A percentile compares a stretch with the other conserved stretches of the same genome.
Conservation (phyloP, 2,113 vertebrate species). For the Plotosus lineatus region DNA sequence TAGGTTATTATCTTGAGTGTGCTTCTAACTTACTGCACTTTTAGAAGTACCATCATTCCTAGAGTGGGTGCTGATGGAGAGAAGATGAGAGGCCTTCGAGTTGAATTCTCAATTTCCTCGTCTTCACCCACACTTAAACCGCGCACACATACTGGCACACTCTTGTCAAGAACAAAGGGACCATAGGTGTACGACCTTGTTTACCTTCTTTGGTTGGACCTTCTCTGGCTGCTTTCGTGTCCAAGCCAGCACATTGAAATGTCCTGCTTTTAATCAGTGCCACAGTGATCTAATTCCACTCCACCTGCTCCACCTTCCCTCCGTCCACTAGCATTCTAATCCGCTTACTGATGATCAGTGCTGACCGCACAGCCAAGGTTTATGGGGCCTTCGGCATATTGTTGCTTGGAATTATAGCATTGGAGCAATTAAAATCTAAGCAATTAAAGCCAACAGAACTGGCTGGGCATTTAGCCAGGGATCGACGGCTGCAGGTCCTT, state of each 20-base stretch:
- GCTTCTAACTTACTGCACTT: not conserved
- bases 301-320: conserved; percentile 20
- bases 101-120: not conserved
- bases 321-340: conserved; percentile 54
- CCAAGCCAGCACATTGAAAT: conserved; percentile 25
- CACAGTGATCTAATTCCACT: conserved; percentile 28
- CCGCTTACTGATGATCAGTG: conserved; percentile 68
- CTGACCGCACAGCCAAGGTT: conserved; percentile 61
- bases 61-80: not conserved
- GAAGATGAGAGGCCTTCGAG: not conserved
- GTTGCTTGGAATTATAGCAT: conserved; percentile 50
- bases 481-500: not conserved
- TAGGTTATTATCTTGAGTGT: conserved; percentile 13
- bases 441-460: conserved; percentile 26
- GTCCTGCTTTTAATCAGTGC: conserved; percentile 37
- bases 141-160: not conserved
- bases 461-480: not conserved
- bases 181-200: not conserved
- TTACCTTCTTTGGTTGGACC: conserved; percentile 4
- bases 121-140: not conserved
- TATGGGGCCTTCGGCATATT: conserved; percentile 57
- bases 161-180: not conserved
- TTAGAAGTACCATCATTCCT: not conserved
- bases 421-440: conserved; percentile 50
- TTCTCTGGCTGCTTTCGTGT: conserved; percentile 6